phyloP scores from a whole-genome alignment of 2,113 vertebrate genomes.

The Bostrychus sinensis region DNA sequence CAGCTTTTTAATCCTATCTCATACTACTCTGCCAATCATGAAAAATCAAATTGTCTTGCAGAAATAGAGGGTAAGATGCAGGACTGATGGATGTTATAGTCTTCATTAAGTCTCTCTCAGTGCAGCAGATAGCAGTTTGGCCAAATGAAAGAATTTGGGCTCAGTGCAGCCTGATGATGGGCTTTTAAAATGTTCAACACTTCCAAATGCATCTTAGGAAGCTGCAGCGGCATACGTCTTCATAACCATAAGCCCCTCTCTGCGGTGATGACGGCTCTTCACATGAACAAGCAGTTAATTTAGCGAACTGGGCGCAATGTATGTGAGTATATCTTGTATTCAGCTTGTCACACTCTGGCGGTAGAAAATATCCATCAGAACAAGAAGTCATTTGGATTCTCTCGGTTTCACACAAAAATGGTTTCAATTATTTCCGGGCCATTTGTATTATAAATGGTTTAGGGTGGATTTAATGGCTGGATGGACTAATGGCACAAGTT shows the following conservation, averaged over 20 bases:
- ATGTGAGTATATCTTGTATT: constrained; percentile 24
- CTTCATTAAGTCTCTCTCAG: constrained; percentile 27
- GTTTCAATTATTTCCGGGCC: constrained; percentile 2
- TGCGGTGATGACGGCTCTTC: constrained; percentile 1
- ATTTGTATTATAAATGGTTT: constrained; percentile 14
- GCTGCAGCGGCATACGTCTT: constrained; percentile 31
- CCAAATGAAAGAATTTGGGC: background rate
- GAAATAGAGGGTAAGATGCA: background rate
- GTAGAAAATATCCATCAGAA: constrained; percentile 14
- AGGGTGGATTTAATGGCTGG: constrained; percentile 4
- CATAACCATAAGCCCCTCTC: constrained; percentile 16
- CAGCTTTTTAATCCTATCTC: background rate
- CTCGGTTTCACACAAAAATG: background rate
- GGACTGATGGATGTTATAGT: constrained; percentile 61
- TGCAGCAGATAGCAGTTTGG: background rate
- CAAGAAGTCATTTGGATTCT: background rate
- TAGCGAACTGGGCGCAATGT: constrained; percentile 15
- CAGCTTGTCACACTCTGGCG: constrained; percentile 21
- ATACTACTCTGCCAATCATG: constrained; percentile 1
- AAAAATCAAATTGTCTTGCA: background rate
- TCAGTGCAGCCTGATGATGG: background rate
- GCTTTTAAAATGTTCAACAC: constrained; percentile 46
- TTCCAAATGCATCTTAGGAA: constrained; percentile 9
- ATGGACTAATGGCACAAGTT: constrained; percentile 5
- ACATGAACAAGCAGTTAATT: constrained; percentile 42